Evolutionary conservation across 2,797 vertebrate species (phyloP).

Genomic region (Siniperca obscura): DNA sequence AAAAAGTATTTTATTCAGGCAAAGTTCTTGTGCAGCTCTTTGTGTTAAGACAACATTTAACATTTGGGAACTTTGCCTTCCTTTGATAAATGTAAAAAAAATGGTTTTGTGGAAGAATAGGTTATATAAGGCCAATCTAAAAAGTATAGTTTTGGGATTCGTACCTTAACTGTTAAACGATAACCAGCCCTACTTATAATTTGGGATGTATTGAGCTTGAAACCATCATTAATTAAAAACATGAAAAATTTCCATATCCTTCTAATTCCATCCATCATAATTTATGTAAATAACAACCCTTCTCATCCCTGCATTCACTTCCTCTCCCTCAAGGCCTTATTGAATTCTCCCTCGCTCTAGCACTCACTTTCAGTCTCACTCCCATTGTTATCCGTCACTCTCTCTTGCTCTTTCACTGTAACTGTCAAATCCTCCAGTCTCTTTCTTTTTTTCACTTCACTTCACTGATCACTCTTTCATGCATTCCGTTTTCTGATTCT

Average conservation of each 20-base stretch:
- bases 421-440: conserved; percentile 42
- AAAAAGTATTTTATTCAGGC: too few relatives aligned
- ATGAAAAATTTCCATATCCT: conserved; percentile 8
- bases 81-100: too few relatives aligned
- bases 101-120: too few relatives aligned
- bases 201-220: not conserved
- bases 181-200: not conserved
- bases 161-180: not conserved
- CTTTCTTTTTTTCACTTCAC: conserved; percentile 9
- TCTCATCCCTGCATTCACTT: not conserved
- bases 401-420: conserved; percentile 34
- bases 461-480: conserved; percentile 52
- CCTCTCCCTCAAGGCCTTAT: not conserved
- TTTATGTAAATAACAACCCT: conserved; percentile 17
- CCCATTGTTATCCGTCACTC: conserved; percentile 25
- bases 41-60: not conserved
- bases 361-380: conserved; percentile 24
- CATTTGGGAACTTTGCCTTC: not conserved
- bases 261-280: conserved; percentile 18
- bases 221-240: conserved; percentile 15
- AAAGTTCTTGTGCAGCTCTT: not conserved
- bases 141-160: not conserved
- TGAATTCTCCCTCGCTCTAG: conserved; percentile 37
- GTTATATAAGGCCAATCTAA: too few relatives aligned
- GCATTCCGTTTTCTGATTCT: conserved; percentile 10